A percentile compares a stretch with the other conserved stretches of the same genome.
These are phyloP conservation scores for Novumbra hubbsi DNA, from an alignment of 2,797 vertebrate genomes.

Conservation along the genomic window DNA sequence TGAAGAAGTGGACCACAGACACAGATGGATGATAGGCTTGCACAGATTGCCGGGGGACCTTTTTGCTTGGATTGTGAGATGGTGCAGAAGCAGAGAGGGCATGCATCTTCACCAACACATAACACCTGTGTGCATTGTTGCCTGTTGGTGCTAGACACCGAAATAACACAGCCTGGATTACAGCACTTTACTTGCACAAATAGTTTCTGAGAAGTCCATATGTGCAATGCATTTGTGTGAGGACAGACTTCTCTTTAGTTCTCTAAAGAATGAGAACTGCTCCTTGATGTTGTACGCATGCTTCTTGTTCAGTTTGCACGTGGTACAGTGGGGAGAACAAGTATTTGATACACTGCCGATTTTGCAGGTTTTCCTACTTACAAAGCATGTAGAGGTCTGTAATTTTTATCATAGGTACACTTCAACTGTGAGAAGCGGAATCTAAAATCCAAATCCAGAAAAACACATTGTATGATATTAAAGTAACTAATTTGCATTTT, in stretches of 20 bases:
- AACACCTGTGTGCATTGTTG: conserved; percentile 16
- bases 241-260: conserved; percentile 28
- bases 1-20: conserved; percentile 40
- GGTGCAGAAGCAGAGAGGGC: conserved; percentile 22
- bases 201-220: conserved; percentile 24
- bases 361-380: too few species aligned
- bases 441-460: too few species aligned
- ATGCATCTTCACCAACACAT: conserved; percentile 8
- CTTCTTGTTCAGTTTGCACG: conserved; percentile 8
- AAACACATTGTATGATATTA: too few species aligned
- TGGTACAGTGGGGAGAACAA: too few species aligned
- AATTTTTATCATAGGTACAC: too few species aligned
- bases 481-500: too few species aligned
- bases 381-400: too few species aligned
- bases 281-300: conserved; percentile 24
- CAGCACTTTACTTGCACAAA: background rate
- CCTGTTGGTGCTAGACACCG: conserved; percentile 7
- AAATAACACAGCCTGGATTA: conserved; percentile 17
- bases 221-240: conserved; percentile 15
- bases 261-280: conserved; percentile 30
- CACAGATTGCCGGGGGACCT: conserved; percentile 25
- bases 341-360: too few species aligned
- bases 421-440: too few species aligned
- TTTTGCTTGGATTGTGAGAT: conserved; percentile 19
- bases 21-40: conserved; percentile 33